Evolutionary conservation across 2,888 invertebrate genomes (phyloP), one percentile per base, ranked within the genome.

Genomic region (Apamea epomidion): DNA sequence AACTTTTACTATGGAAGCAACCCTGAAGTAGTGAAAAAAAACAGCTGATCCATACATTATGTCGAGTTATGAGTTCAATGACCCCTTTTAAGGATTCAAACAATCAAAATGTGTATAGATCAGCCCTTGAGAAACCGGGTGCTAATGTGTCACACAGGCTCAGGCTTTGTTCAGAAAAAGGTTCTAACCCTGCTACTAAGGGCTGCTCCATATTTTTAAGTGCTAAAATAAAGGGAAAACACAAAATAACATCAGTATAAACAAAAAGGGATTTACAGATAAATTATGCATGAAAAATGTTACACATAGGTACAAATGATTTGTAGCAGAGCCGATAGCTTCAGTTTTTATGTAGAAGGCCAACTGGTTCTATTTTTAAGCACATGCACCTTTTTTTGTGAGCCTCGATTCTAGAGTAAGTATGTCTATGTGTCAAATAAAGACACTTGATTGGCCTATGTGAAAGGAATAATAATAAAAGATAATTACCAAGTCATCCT

Each of bases 401-500:
- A 37, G 16, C 4, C 21, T 42, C 1, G 1, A 32, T 51, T 42
- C 21, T 62, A 67, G 58, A 60, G 60, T 70, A 76, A 60, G 58
- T 71, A 72, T 14, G 10, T 42, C 5, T 74, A 7, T 29, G 21
- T 18, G 48, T 58, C 42, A 65, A 51, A 32, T 58, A 14, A 62
- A 68, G 58, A 45, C 5, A 29, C 16, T 29, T 64, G 54, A 25
- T 51, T 54, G 29, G 1, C 6, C 1, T 58, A 29, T 0, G n/a
- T 60, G 7, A 77, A 78, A 73, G 32, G 10, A 67, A 51, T 42
- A 67, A 71, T 7, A 65, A 51, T 65, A 45, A 69, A 70, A 68
- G 25, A 85, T 76, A 87, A 89, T 95, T 93, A 97, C 97, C 94
- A 97, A 92, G 89, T 97, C 96, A 88, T 96, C 96, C 87, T 95